A percentile compares a stretch with the other conserved stretches of the same genome.
Evolutionary conservation across 2,888 invertebrate species (phyloP).

Genomic region (Cheilosia vulpina): DNA sequence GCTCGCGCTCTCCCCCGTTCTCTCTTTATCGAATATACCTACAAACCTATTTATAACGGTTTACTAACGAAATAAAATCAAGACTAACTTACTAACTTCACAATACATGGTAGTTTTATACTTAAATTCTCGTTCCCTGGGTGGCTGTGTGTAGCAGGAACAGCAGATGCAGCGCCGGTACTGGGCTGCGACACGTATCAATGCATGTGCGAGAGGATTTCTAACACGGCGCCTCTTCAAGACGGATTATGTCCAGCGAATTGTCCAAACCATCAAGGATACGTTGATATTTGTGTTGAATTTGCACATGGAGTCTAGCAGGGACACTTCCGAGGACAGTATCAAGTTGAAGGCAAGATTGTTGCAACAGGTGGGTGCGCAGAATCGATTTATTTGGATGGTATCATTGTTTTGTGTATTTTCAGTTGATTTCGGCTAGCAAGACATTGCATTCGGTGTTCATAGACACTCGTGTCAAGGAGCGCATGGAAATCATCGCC

Average conservation of each 20-base stretch:
- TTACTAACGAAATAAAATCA: constrained; percentile 70
- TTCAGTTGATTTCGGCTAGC: constrained; percentile 80
- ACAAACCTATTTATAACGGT: constrained; percentile 68
- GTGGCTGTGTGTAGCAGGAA: constrained; percentile 36
- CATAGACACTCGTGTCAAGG: constrained; percentile 79
- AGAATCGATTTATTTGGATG: not conserved
- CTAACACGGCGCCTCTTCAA: constrained; percentile 91
- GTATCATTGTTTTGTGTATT: constrained; percentile 10
- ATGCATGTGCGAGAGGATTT: constrained; percentile 90
- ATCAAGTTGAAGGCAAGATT: constrained; percentile 81
- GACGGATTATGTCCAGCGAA: constrained; percentile 91
- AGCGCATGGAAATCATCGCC: constrained; percentile 82
- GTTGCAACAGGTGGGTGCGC: constrained; percentile 79
- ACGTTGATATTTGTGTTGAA: constrained; percentile 82
- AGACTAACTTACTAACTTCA: constrained; percentile 68
- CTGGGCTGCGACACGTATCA: constrained; percentile 87
- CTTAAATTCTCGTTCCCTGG: constrained; percentile 2
- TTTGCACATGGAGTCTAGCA: constrained; percentile 80
- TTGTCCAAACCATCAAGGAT: constrained; percentile 85
- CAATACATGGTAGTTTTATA: constrained; percentile 57
- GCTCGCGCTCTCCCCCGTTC: constrained; percentile 57
- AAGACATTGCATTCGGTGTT: constrained; percentile 80
- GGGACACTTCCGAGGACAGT: constrained; percentile 77
- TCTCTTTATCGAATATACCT: constrained; percentile 45
- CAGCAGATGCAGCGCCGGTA: constrained; percentile 44